Base-by-base conservation (phyloP, 2,113 vertebrate species). In the Oreamnos americanus region DNA sequence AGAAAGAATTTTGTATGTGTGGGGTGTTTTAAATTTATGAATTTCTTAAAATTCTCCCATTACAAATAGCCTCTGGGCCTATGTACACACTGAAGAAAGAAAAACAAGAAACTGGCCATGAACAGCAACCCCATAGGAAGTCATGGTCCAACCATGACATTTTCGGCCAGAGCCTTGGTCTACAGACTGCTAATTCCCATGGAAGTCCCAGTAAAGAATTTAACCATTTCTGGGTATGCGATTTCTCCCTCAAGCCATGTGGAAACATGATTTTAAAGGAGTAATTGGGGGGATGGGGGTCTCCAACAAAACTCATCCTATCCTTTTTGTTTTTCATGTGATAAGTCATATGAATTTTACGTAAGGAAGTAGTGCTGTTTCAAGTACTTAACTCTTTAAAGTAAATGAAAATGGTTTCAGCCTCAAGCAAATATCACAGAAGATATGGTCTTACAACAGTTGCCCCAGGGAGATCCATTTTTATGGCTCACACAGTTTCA, bases 41-140 rank as follows among this genome's bases (percentile, higher is more conserved):
- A 97, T 97, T 96, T 98, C 90, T 98, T 95, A 95, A 97, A 97
- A 97, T 96, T 85, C 92, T 98, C 95, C 92, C 97, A 91, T 97
- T 97, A 97, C 93, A 93, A 96, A 98, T 25, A 96, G 93, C 98
- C 95, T 95, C 91, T 49, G 81, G 98, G 90, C 84, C 67, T 60
- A 82, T 92, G 49, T 53, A 90, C 17, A 6, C 90, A 96, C 6
- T 53, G 87, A 93, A 93, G 96, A 96, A 98, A 98, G 97, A 92
- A 97, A 98, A 98, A 97, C 94, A 98, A 95, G 67, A 95, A 97
- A 67, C 13, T 60, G 47, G 51, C 86, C 71, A 26, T 71, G 43
- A 96, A 76, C 4, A 90, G 91, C 82, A 92, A 49, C 76, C 90
- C 49, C 83, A 7, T 91, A 84, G 96, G 95, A 97, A 97, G 88